Evolutionary conservation across 2,797 vertebrate species (phyloP).

Genomic region (Anisognathus igniventris): DNA sequence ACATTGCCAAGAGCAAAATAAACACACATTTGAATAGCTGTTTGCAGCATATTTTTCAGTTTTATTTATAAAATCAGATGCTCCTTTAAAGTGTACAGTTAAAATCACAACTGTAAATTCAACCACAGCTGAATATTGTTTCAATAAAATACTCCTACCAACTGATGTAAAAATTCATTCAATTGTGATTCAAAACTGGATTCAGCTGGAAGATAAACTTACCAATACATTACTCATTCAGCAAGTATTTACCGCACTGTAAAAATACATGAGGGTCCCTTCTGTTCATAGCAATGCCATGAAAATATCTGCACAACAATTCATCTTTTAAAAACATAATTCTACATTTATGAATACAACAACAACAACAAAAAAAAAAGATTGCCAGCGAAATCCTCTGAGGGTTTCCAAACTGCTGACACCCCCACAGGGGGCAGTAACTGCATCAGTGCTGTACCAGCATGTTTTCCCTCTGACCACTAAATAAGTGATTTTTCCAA

Average conservation of each 20-base stretch:
- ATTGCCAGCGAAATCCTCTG: neutral
- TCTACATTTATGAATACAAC: neutral
- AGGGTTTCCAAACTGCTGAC: neutral
- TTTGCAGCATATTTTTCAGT: neutral
- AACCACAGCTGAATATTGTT: conserved; percentile 16
- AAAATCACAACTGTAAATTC: conserved; percentile 52
- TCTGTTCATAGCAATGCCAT: conserved; percentile 4
- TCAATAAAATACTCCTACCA: conserved; percentile 7
- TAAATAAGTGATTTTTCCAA: neutral
- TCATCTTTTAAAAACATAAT: neutral
- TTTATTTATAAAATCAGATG: conserved; percentile 63
- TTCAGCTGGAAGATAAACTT: neutral
- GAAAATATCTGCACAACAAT: neutral
- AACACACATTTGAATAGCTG: neutral
- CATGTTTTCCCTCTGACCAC: neutral
- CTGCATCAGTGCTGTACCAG: neutral
- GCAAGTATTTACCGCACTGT: neutral
- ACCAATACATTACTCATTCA: neutral
- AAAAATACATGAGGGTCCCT: conserved; percentile 42
- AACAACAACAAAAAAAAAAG: neutral
- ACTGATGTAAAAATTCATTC: conserved; percentile 16
- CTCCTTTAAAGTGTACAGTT: conserved; percentile 41
- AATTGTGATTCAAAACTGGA: neutral
- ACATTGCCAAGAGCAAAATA: neutral
- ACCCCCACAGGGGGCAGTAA: conserved; percentile 42